A percentile compares a stretch with the other conserved stretches of the same genome.
Conservation (phyloP, 2,888 invertebrate species). For the Drosophila multiciliata region DNA sequence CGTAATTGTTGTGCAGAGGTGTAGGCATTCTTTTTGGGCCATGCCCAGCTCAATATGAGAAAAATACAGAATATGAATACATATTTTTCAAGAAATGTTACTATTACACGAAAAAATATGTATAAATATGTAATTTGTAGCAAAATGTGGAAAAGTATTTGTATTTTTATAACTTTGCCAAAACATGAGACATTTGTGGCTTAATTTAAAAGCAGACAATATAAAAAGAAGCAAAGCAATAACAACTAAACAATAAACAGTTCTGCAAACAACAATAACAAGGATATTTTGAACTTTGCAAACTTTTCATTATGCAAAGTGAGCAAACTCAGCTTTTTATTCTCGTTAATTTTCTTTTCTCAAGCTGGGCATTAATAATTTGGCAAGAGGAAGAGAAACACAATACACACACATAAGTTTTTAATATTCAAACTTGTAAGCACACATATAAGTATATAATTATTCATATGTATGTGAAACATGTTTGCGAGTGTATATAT, state of each 20-base stretch:
- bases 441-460: slow-evolving; percentile 5
- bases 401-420: slow-evolving; percentile 17
- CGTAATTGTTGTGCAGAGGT: slow-evolving; percentile 39
- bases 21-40: slow-evolving; percentile 19
- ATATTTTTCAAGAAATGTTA: slow-evolving; percentile 2
- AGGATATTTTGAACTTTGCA: slow-evolving; percentile 35
- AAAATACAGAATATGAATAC: background rate
- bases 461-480: background rate
- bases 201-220: slow-evolving; percentile 57
- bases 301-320: slow-evolving; percentile 73
- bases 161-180: slow-evolving; percentile 45
- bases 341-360: slow-evolving; percentile 10
- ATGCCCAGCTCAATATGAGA: slow-evolving; percentile 31
- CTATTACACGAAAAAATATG: background rate
- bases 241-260: slow-evolving; percentile 9
- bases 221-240: background rate
- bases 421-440: slow-evolving; percentile 5
- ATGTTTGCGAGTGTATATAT: background rate
- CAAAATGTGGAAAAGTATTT: slow-evolving; percentile 2
- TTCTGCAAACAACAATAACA: slow-evolving; percentile 20
- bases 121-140: slow-evolving; percentile 1
- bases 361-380: slow-evolving; percentile 49
- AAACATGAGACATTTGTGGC: slow-evolving; percentile 61
- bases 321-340: slow-evolving; percentile 26
- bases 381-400: slow-evolving; percentile 19